Percentiles rank a stretch among this genome's conserved stretches.
phyloP scores from a whole-genome alignment of 2,797 vertebrate species.

The Takifugu rubripes region DNA sequence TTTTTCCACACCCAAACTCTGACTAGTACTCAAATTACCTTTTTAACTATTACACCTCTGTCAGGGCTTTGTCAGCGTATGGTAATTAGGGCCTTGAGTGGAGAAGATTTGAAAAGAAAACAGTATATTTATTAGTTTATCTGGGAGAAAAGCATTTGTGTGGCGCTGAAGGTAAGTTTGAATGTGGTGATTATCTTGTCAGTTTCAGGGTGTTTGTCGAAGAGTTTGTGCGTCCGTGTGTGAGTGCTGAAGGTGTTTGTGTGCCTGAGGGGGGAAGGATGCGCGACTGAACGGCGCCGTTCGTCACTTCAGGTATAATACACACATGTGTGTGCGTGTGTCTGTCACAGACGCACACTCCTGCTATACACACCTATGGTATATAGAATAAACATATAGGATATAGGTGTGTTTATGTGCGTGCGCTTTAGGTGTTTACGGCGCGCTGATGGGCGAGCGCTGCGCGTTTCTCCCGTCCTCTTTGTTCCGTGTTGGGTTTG shows the following conservation, averaged over 20 bases:
- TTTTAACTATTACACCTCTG: constrained; percentile 84
- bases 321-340: constrained; percentile 10
- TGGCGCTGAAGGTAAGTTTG: constrained; percentile 79
- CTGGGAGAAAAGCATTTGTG: constrained; percentile 71
- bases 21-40: constrained; percentile 80
- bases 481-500: constrained; percentile 78
- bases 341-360: constrained; percentile 25
- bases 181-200: constrained; percentile 85
- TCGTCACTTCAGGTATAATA: constrained; percentile 31
- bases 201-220: constrained; percentile 64
- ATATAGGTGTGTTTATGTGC: constrained; percentile 20
- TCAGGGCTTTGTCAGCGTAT: constrained; percentile 77
- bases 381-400: constrained; percentile 8
- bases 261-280: constrained; percentile 22
- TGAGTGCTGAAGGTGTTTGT: constrained; percentile 8
- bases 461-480: constrained; percentile 72
- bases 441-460: constrained; percentile 58
- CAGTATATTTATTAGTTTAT: constrained; percentile 83
- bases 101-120: constrained; percentile 77
- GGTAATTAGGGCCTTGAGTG: constrained; percentile 76
- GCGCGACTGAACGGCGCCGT: constrained; percentile 22
- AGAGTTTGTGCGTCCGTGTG: constrained; percentile 34
- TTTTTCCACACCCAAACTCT: constrained; percentile 67
- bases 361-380: constrained; percentile 25
- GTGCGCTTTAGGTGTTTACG: constrained; percentile 43